A percentile compares a stretch with the other conserved stretches of the same genome.
Evolutionary conservation across 2,797 vertebrate genomes (phyloP).

Genomic region (Potorous gilbertii): DNA sequence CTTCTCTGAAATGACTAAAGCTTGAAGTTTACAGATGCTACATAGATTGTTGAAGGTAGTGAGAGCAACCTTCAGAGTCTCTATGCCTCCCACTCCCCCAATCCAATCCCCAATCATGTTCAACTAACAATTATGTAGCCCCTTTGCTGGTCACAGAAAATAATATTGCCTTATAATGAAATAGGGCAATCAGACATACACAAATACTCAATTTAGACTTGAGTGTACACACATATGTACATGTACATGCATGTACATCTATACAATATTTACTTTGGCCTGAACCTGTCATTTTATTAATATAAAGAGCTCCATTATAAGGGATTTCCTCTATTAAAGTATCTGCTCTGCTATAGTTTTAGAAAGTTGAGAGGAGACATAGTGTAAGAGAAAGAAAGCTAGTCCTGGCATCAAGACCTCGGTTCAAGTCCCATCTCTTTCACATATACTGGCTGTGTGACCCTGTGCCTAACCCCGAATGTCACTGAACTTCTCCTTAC

Average conservation of each 20-base stretch:
- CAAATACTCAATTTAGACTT: not conserved
- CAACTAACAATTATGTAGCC: constrained; percentile 2
- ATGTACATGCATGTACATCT: no score
- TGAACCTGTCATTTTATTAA: not conserved
- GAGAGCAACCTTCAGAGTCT: not conserved
- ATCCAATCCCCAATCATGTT: not conserved
- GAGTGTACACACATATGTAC: no score
- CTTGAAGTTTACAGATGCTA: constrained; percentile 24
- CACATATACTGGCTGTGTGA: not conserved
- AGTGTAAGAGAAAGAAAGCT: not conserved
- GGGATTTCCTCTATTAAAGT: not conserved
- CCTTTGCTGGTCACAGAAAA: not conserved
- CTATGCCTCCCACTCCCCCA: not conserved
- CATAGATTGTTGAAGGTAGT: constrained; percentile 11
- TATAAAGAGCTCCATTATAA: not conserved
- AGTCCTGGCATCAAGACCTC: not conserved
- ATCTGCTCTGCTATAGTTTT: not conserved
- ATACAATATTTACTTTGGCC: not conserved
- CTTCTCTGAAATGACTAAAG: constrained; percentile 21
- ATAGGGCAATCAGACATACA: not conserved
- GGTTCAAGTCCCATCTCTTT: not conserved
- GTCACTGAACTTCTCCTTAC: not conserved
- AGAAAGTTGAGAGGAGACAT: not conserved
- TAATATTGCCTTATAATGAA: not conserved
- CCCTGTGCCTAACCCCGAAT: not conserved